These are phyloP conservation scores for Spheniscus humboldti DNA, from an alignment of 2,797 vertebrate species.

Conservation along the genomic window DNA sequence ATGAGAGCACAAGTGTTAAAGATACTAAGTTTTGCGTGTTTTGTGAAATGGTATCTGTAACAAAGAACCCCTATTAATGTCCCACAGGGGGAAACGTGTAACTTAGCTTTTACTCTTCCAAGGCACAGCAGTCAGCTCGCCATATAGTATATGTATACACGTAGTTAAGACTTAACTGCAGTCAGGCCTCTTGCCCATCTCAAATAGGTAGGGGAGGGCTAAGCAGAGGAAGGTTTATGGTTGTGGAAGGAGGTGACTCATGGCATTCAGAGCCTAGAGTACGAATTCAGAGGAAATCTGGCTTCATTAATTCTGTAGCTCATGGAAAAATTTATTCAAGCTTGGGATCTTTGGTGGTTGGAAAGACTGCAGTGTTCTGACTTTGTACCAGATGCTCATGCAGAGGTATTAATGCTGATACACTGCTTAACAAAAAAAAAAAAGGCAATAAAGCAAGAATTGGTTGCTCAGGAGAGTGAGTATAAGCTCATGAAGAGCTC, in stretches of 20 bases:
- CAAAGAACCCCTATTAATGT: not conserved
- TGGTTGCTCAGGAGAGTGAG: not conserved
- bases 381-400: not conserved
- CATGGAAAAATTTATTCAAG: not conserved
- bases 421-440: not conserved
- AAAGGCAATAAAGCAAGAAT: not conserved
- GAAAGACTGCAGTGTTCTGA: not conserved
- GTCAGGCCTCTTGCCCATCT: not conserved
- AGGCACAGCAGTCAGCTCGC: not conserved
- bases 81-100: not conserved
- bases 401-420: not conserved
- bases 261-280: not conserved
- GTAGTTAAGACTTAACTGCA: not conserved
- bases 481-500: not conserved
- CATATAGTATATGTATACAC: no score
- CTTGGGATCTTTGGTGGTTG: not conserved
- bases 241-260: not conserved
- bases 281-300: not conserved
- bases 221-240: not conserved
- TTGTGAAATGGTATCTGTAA: not conserved
- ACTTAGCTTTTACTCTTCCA: not conserved
- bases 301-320: not conserved
- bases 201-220: not conserved
- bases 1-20: not conserved
- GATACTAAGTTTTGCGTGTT: not conserved